Evolutionary conservation across 92 coral and sea anemone genomes (phyloP).

Genomic region (Diadumene lineata): DNA sequence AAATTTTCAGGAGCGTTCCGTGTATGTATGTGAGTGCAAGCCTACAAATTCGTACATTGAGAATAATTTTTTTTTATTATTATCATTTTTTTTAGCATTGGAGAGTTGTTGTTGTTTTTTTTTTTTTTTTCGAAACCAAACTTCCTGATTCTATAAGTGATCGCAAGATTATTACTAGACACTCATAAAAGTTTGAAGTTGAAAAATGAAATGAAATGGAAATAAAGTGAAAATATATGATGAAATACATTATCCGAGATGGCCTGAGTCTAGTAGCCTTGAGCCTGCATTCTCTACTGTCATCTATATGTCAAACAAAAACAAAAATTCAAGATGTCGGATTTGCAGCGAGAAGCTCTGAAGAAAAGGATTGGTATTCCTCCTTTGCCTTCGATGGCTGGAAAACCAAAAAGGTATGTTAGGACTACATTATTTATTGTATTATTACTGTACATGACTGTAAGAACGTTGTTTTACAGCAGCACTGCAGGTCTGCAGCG

Average conservation of each 20-base stretch:
- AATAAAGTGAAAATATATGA: too few species aligned
- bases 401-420: slow-evolving; percentile 49
- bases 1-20: too few species aligned
- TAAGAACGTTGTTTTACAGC: neutral
- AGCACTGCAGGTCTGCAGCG: slow-evolving; percentile 33
- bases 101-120: too few species aligned
- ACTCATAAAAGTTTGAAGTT: too few species aligned
- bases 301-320: slow-evolving; percentile 1
- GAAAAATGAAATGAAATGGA: too few species aligned
- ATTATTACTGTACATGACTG: neutral
- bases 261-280: neutral
- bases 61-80: too few species aligned
- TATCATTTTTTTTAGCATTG: too few species aligned
- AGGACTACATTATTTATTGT: neutral
- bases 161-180: too few species aligned
- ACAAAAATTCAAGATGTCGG: slow-evolving; percentile 77
- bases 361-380: slow-evolving; percentile 72
- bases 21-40: too few species aligned
- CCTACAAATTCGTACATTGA: too few species aligned
- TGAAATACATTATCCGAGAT: neutral
- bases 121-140: too few species aligned
- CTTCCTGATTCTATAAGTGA: too few species aligned
- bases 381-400: slow-evolving; percentile 65
- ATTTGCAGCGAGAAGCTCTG: slow-evolving; percentile 64
- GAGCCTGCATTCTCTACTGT: slow-evolving; percentile 43